Evolutionary conservation across 2,888 invertebrate species (phyloP).

Genomic region (Thelaira solivaga): DNA sequence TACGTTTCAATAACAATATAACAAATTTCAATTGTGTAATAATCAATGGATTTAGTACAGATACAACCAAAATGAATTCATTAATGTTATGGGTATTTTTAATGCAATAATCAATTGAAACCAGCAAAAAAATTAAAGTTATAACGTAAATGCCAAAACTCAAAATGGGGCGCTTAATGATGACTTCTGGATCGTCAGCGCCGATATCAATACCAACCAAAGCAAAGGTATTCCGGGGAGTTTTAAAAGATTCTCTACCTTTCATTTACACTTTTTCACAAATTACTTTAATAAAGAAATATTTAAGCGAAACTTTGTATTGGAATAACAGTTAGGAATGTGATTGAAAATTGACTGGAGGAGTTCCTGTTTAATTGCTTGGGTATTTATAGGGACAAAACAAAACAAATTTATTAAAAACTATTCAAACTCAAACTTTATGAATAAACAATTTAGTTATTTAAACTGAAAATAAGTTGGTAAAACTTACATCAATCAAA

Average conservation of each 20-base stretch:
- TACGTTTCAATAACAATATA: conserved; percentile 15
- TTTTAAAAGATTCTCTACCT: neutral
- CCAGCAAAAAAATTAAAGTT: neutral
- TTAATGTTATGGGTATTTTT: neutral
- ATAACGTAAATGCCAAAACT: neutral
- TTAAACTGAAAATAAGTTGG: too few relatives aligned
- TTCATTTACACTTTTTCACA: neutral
- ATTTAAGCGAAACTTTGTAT: neutral
- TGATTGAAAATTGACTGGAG: neutral
- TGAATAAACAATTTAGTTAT: neutral
- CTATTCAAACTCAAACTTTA: conserved; percentile 10
- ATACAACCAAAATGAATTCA: neutral
- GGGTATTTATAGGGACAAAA: neutral
- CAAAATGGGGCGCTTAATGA: conserved; percentile 1
- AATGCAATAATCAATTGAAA: conserved; percentile 1
- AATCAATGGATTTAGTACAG: conserved; percentile 26
- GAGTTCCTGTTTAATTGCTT: neutral
- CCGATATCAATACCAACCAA: conserved; percentile 15
- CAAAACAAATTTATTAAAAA: neutral
- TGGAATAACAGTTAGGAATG: neutral
- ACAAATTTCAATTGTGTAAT: conserved; percentile 20
- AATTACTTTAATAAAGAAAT: neutral
- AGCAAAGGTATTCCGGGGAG: neutral
- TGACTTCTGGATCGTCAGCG: neutral
- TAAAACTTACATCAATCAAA: too few relatives aligned